These are phyloP conservation scores for Hippocampus kuda DNA, from an alignment of 2,797 vertebrate genomes.

Conservation along the genomic window DNA sequence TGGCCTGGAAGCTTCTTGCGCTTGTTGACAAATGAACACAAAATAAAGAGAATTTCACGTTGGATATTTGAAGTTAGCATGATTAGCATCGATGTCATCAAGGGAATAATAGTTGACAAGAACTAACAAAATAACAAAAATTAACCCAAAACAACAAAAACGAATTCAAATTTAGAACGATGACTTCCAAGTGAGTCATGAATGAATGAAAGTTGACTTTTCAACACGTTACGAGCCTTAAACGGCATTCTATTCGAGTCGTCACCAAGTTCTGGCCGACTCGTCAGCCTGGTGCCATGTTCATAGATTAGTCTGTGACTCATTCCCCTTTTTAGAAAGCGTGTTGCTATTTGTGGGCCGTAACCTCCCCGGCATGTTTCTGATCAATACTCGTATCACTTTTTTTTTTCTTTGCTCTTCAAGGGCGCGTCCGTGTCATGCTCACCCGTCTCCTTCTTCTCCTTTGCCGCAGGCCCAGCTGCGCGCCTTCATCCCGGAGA, in stretches of 20 bases:
- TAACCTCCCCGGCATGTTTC: conserved; percentile 38
- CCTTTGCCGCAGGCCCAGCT: conserved; percentile 79
- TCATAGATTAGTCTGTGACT: conserved; percentile 56
- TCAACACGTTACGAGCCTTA: not conserved
- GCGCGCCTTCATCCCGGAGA: conserved; percentile 96
- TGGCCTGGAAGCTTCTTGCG: too few relatives aligned
- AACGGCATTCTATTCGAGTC: not conserved
- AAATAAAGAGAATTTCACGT: too few relatives aligned
- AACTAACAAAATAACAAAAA: too few relatives aligned
- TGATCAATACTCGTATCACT: conserved; percentile 45
- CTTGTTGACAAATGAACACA: too few relatives aligned
- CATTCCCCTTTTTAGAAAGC: conserved; percentile 51
- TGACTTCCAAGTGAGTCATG: too few relatives aligned
- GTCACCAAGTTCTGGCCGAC: not conserved
- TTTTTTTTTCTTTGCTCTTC: conserved; percentile 20
- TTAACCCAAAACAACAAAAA: too few relatives aligned
- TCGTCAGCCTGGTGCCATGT: conserved; percentile 47
- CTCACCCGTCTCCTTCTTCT: not conserved
- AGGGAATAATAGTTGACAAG: too few relatives aligned
- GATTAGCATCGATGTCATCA: too few relatives aligned
- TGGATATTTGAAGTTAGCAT: too few relatives aligned
- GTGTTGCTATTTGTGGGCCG: conserved; percentile 48
- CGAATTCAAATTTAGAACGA: too few relatives aligned
- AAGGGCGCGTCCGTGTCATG: conserved; percentile 38
- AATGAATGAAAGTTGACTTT: too few relatives aligned